Conservation (phyloP, 2,113 vertebrate genomes). For the Phalacrocorax brasilianus region DNA sequence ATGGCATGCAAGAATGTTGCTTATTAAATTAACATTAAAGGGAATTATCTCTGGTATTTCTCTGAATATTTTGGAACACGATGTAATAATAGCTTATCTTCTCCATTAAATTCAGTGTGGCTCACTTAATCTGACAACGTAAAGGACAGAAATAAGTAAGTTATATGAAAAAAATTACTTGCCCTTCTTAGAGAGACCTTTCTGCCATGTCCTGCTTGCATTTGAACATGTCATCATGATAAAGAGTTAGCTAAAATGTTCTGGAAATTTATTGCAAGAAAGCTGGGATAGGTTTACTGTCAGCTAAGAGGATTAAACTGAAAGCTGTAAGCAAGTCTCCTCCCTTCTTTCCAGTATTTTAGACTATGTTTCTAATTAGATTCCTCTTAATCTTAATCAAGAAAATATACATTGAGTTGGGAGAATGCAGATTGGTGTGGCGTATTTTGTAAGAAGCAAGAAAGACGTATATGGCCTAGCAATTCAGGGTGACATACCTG, state of each 20-base stretch:
- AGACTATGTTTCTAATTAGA: neutral
- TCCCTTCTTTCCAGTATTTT: neutral
- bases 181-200: neutral
- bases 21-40: constrained; percentile 37
- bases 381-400: neutral
- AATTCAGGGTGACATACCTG: neutral
- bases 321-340: neutral
- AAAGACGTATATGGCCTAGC: neutral
- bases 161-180: neutral
- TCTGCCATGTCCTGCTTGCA: neutral
- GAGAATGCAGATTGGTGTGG: neutral
- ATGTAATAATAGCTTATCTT: neutral
- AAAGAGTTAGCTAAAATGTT: neutral
- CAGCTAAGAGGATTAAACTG: neutral
- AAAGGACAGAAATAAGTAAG: neutral
- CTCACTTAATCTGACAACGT: neutral
- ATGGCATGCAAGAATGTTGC: neutral
- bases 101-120: neutral
- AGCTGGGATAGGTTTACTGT: neutral
- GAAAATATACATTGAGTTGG: neutral
- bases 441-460: neutral
- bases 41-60: constrained; percentile 28
- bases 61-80: constrained; percentile 43
- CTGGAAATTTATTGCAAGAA: neutral
- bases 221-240: neutral